These are phyloP conservation scores for Pseudomyrmex pallidus DNA, from an alignment of 1,140 invertebrate species.

Conservation along the genomic window DNA sequence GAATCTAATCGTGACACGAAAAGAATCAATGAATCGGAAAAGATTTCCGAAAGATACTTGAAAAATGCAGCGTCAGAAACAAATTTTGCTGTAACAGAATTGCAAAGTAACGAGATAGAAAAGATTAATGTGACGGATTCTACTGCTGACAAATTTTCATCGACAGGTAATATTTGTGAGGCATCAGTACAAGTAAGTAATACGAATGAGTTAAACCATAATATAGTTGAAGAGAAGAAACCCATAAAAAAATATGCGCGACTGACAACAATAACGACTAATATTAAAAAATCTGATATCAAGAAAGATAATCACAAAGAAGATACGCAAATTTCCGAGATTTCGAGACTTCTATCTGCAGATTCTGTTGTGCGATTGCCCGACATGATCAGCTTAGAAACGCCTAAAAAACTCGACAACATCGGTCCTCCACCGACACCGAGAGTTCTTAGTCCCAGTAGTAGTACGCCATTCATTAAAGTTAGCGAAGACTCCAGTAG, in stretches of 20 bases:
- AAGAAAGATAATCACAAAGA: slow-evolving; percentile 23
- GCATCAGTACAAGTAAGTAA: neutral
- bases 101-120: neutral
- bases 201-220: neutral
- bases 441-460: slow-evolving; percentile 78
- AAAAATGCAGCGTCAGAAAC: slow-evolving; percentile 9
- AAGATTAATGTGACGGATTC: neutral
- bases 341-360: slow-evolving; percentile 58
- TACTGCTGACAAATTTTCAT: neutral
- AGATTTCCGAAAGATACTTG: neutral
- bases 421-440: slow-evolving; percentile 81
- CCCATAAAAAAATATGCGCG: slow-evolving; percentile 79
- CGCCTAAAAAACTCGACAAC: slow-evolving; percentile 78
- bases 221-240: slow-evolving; percentile 62
- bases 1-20: neutral
- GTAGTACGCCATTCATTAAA: slow-evolving; percentile 69
- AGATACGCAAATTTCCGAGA: slow-evolving; percentile 29
- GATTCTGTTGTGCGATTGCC: slow-evolving; percentile 57
- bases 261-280: slow-evolving; percentile 76
- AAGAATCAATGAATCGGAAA: neutral
- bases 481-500: slow-evolving; percentile 73
- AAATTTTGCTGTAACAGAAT: neutral
- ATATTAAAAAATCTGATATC: slow-evolving; percentile 42
- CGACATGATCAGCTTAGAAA: slow-evolving; percentile 75
- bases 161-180: neutral